Percentiles rank a stretch among this genome's conserved stretches.
phyloP scores from a whole-genome alignment of 2,797 vertebrate species.

The Onychomys torridus region DNA sequence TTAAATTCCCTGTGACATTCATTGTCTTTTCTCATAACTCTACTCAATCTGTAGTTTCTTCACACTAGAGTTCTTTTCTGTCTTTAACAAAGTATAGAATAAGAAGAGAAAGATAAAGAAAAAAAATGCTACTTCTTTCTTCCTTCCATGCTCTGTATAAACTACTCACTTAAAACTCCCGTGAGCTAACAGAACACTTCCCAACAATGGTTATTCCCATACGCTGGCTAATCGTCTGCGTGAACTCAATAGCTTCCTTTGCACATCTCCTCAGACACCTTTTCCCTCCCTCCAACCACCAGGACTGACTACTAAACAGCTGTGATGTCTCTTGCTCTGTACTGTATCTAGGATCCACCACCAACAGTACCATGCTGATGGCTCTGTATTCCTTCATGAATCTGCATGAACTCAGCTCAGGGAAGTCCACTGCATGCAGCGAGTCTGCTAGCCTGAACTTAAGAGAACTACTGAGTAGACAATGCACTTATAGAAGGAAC shows the following conservation, averaged over 20 bases:
- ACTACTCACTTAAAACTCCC: background rate
- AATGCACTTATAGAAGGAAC: background rate
- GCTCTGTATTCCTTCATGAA: background rate
- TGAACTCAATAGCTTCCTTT: background rate
- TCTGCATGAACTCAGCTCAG: background rate
- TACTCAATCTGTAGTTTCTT: background rate
- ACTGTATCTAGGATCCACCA: background rate
- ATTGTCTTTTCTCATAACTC: conserved; percentile 10
- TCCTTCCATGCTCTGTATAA: background rate
- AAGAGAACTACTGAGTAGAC: background rate
- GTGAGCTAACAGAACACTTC: background rate
- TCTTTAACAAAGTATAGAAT: conserved; percentile 34
- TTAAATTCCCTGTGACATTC: conserved; percentile 32
- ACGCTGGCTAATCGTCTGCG: background rate
- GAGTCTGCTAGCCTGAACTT: conserved; percentile 15
- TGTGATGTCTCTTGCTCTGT: background rate
- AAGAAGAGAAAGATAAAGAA: conserved; percentile 44
- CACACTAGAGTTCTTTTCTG: background rate
- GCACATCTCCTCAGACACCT: background rate
- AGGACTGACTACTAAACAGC: background rate
- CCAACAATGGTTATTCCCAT: background rate
- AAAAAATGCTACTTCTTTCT: background rate
- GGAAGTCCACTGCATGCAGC: background rate
- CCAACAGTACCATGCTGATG: background rate
- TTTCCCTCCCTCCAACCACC: background rate